Evolutionary conservation across 2,797 vertebrate genomes (phyloP).

Genomic region (Hypotaenidia okinawae): DNA sequence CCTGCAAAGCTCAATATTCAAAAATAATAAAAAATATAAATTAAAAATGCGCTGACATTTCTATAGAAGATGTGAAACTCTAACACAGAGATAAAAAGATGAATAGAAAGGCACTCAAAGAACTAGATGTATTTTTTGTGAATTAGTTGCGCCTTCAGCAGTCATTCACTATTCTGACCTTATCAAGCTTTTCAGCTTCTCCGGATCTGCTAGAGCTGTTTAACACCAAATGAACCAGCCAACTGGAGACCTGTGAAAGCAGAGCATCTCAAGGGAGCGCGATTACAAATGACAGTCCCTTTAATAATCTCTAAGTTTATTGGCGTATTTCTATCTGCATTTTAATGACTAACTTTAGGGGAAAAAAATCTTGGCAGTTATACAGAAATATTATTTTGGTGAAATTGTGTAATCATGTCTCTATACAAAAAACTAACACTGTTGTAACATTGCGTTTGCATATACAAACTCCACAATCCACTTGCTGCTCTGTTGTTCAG

Average conservation of each 20-base stretch:
- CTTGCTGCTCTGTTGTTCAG: not conserved
- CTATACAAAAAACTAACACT: not conserved
- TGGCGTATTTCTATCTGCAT: not conserved
- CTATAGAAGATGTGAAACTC: not conserved
- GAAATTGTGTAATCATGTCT: not conserved
- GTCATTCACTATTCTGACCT: not conserved
- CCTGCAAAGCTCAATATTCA: not conserved
- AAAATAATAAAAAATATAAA: not conserved
- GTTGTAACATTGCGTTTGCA: not conserved
- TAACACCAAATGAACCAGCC: not conserved
- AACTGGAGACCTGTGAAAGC: not conserved
- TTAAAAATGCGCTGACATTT: not conserved
- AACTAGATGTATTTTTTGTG: not conserved
- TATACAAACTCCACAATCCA: rapidly evolving
- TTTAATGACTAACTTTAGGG: not conserved
- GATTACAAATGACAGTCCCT: not conserved
- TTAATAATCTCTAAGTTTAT: not conserved
- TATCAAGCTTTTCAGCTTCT: not conserved
- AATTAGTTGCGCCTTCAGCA: not conserved
- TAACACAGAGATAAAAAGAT: not conserved
- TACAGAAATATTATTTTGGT: not conserved
- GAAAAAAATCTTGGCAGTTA: not conserved
- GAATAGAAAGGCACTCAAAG: not conserved
- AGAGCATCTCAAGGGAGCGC: not conserved
- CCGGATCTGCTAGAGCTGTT: not conserved